Base-by-base conservation (phyloP, 2,888 invertebrate genomes). In the Mythimna loreyi region DNA sequence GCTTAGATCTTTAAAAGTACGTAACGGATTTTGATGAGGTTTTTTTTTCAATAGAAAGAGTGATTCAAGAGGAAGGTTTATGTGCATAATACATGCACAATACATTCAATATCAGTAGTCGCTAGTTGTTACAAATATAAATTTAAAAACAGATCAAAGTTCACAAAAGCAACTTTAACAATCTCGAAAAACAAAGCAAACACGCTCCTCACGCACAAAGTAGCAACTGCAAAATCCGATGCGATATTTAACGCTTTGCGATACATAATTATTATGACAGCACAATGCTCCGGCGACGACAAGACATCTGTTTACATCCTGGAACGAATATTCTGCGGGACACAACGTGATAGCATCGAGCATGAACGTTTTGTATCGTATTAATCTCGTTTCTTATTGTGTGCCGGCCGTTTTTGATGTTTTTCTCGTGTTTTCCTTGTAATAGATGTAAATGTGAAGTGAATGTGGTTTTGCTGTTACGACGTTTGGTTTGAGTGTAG, bases 221-320 rank as follows among this genome's bases (percentile, higher is more conserved):
- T 76, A 80, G 89, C 86, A 88, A 89, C 88, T 88, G 86, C 86
- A 86, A 86, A 89, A 86, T 87, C 84, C 75, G 83, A 84, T 72
- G 85, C 85, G 86, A 91, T 91, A 92, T 90, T 93, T 92, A 92
- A 88, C 92, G 92, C 92, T 90, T 88, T 80, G 88, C 82, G 89
- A 91, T 90, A 92, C 91, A 91, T 92, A 93, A 93, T 93, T 93
- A 92, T 93, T 92, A 93, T 94, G 94, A 94, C 94, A 94, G 93
- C 84, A 94, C 94, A 94, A 94, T 94, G 90, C 80, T 63, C 36
- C 61, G 73, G 70, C 73, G 72, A 76, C 76, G 78, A 87, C 89
- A 84, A 80, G 91, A 92, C 92, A 91, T 89, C 89, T 90, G 91
- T 90, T 89, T 84, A 86, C 90, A 86, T 86, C 82, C 80, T 84